Percentiles rank a stretch among this genome's conserved stretches.
phyloP scores from a whole-genome alignment of 1,140 invertebrate species.

The Drosophila persimilis region DNA sequence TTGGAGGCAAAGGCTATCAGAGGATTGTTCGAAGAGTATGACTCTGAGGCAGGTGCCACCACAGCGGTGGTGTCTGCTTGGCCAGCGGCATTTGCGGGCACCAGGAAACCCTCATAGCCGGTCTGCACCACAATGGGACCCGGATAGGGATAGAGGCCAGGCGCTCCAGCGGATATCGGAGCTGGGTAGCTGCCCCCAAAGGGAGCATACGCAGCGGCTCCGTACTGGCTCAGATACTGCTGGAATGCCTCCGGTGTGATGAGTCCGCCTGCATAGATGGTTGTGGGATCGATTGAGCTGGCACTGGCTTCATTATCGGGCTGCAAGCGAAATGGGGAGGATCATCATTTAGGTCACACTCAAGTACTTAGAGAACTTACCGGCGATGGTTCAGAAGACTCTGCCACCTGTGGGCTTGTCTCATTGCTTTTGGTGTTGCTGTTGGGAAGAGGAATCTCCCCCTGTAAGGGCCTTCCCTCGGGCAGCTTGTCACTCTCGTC shows the following conservation, averaged over 20 bases:
- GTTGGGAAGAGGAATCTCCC: background rate
- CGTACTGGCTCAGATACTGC: slow-evolving; percentile 76
- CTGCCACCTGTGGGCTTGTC: slow-evolving; percentile 9
- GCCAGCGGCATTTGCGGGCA: slow-evolving; percentile 46
- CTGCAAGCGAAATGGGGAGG: slow-evolving; percentile 4
- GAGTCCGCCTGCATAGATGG: slow-evolving; percentile 64
- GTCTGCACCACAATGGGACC: slow-evolving; percentile 75
- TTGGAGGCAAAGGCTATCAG: slow-evolving; percentile 51
- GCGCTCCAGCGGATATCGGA: slow-evolving; percentile 40
- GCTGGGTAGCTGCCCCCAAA: slow-evolving; percentile 53
- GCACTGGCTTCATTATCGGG: slow-evolving; percentile 59
- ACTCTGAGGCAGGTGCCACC: slow-evolving; percentile 10
- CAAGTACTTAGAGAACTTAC: slow-evolving; percentile 29
- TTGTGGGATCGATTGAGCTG: slow-evolving; percentile 62
- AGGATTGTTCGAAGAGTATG: slow-evolving; percentile 28
- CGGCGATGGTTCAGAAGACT: slow-evolving; percentile 26
- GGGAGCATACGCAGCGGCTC: slow-evolving; percentile 55
- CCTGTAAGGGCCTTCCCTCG: slow-evolving; percentile 10
- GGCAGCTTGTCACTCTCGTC: slow-evolving; percentile 63
- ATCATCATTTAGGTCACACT: background rate
- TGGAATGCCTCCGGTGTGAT: slow-evolving; percentile 77
- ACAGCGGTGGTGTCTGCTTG: slow-evolving; percentile 38
- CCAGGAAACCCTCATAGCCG: slow-evolving; percentile 82
- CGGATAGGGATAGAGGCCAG: slow-evolving; percentile 67
- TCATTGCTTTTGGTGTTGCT: slow-evolving; percentile 22